Evolutionary conservation across 1,140 invertebrate species (phyloP).

Genomic region (Zaprionus lachaisei): DNA sequence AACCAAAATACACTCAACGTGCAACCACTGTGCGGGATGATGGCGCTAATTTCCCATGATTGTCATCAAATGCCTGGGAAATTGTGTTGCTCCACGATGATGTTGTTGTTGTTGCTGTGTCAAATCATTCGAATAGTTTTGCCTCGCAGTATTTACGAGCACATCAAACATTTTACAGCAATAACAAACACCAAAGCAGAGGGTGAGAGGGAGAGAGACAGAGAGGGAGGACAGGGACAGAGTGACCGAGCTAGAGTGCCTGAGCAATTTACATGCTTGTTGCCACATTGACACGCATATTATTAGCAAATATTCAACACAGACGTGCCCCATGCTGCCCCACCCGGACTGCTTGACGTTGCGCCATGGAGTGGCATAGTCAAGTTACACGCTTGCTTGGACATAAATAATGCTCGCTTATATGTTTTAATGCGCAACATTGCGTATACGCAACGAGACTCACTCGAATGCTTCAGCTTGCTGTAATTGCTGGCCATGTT

Average conservation of each 20-base stretch:
- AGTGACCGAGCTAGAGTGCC: neutral
- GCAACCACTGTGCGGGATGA: constrained; percentile 16
- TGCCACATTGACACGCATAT: constrained; percentile 59
- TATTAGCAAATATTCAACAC: constrained; percentile 42
- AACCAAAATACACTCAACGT: neutral
- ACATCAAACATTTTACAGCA: constrained; percentile 31
- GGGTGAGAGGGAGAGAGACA: neutral
- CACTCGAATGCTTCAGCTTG: constrained; percentile 15
- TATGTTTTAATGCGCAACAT: constrained; percentile 70
- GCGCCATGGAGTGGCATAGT: constrained; percentile 26
- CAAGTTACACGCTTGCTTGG: constrained; percentile 66
- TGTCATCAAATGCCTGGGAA: constrained; percentile 45
- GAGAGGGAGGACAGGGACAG: too few species aligned
- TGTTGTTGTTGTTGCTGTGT: neutral
- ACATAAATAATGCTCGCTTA: constrained; percentile 71
- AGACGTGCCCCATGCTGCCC: neutral
- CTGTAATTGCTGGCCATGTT: constrained; percentile 35
- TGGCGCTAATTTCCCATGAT: constrained; percentile 60
- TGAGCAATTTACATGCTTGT: constrained; percentile 47
- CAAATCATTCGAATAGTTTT: constrained; percentile 50
- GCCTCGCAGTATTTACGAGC: constrained; percentile 17
- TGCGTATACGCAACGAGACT: constrained; percentile 70
- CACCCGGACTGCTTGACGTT: neutral
- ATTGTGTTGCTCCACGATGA: neutral
- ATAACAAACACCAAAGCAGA: neutral